A percentile compares a stretch with the other conserved stretches of the same genome.
These are phyloP conservation scores for Lophius piscatorius DNA, from an alignment of 2,113 vertebrate genomes.

Conservation along the genomic window DNA sequence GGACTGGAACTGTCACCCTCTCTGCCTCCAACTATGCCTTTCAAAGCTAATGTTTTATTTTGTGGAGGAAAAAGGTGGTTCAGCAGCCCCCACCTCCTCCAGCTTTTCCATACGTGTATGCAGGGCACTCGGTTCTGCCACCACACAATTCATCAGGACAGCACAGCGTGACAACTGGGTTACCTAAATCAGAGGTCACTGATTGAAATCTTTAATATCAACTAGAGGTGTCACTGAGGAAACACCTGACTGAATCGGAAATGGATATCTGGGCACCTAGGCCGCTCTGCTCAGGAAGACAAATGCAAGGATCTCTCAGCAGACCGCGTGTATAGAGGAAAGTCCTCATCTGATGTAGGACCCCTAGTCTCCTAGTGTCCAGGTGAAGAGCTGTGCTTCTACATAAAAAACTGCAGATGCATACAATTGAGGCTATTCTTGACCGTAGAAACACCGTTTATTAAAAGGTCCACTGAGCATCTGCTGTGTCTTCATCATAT, in stretches of 20 bases:
- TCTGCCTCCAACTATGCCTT: constrained; percentile 27
- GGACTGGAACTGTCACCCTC: constrained; percentile 11
- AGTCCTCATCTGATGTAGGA: background rate
- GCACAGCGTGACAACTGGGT: constrained; percentile 57
- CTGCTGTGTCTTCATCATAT: too few species aligned
- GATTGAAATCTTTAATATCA: constrained; percentile 77
- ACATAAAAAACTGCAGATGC: too few species aligned
- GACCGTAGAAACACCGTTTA: too few species aligned
- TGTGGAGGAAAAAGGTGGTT: constrained; percentile 47
- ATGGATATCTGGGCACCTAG: constrained; percentile 58
- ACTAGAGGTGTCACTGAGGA: constrained; percentile 64
- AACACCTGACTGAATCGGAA: constrained; percentile 67
- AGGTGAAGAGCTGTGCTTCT: too few species aligned
- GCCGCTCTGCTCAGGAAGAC: background rate
- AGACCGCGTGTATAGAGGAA: constrained; percentile 11
- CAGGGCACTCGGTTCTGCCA: constrained; percentile 26
- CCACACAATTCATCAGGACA: constrained; percentile 62
- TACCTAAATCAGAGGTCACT: constrained; percentile 76
- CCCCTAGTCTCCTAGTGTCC: too few species aligned
- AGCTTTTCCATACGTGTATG: constrained; percentile 47
- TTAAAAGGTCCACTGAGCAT: too few species aligned
- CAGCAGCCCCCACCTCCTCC: constrained; percentile 43
- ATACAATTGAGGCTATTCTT: too few species aligned
- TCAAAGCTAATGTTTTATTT: constrained; percentile 74
- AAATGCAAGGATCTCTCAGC: constrained; percentile 26